phyloP scores from a whole-genome alignment of 2,888 invertebrate genomes.

The Rutpela maculata region DNA sequence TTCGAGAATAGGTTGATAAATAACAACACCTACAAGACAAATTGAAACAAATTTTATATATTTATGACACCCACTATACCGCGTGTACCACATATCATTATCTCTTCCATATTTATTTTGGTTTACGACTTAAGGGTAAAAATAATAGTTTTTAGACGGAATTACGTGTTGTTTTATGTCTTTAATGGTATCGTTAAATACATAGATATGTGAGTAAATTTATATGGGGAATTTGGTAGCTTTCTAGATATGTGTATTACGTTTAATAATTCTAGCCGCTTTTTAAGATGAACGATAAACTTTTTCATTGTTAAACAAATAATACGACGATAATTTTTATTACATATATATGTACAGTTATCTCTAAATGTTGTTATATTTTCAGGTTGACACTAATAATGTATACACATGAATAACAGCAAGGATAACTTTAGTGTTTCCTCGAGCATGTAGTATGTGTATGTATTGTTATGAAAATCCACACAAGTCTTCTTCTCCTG shows the following conservation, averaged over 20 bases:
- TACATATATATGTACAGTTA: neutral
- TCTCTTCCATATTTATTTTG: conserved; percentile 24
- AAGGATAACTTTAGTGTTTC: too few species aligned
- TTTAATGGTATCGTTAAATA: conserved; percentile 14
- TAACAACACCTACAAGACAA: conserved; percentile 24
- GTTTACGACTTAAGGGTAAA: conserved; percentile 34
- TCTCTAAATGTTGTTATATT: too few species aligned
- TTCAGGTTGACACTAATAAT: too few species aligned
- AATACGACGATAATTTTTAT: neutral
- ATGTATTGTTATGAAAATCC: too few species aligned
- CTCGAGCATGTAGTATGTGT: too few species aligned
- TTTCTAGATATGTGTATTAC: conserved; percentile 8
- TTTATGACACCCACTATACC: conserved; percentile 32
- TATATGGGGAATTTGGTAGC: conserved; percentile 34
- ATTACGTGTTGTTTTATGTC: neutral
- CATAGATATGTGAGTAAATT: neutral
- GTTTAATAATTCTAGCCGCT: neutral
- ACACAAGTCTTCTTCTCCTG: too few species aligned
- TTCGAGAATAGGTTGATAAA: conserved; percentile 32
- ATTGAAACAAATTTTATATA: conserved; percentile 34
- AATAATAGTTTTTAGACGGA: conserved; percentile 31
- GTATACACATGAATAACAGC: too few species aligned
- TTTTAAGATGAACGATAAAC: neutral
- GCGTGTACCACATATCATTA: conserved; percentile 13
- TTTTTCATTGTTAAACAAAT: conserved; percentile 15